Evolutionary conservation across 2,113 vertebrate species (phyloP), one percentile per base, ranked within the genome.

Genomic region (Felis chaus): DNA sequence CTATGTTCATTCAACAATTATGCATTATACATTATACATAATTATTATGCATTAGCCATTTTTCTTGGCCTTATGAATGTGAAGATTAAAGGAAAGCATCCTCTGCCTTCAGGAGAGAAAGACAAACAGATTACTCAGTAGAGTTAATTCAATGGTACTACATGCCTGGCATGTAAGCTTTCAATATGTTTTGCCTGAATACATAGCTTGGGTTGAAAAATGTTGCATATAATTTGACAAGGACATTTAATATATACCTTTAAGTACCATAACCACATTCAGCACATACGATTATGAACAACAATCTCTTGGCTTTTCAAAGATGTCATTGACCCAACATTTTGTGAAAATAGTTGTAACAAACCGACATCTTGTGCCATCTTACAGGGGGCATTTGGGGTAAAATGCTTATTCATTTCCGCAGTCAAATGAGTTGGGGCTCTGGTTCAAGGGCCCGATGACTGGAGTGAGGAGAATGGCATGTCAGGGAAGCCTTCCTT

Each of bases 241-340:
- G 80, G 69, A 94, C 63, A 88, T 95, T 97, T 98, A 96, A 94
- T 61, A n/a, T 85, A 74, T 96, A 91, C 87, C 94, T 97, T 95
- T 89, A 97, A 97, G 92, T 95, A 95, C 73, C 84, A 82, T 78
- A 81, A 71, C 65, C 69, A 94, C 74, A 86, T 73, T 91, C 82
- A 95, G 81, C 76, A 95, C 73, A 82, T 92, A 96, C 31, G 31
- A 65, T 61, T 92, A 96, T 11, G 29, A 85, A 94, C 74, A 66
- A 95, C 92, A 95, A 88, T 87, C 86, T 97, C 92, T 91, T 91
- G 93, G 96, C 84, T 97, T 96, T 97, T 96, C 87, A 85, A 65
- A 97, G 95, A 95, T 97, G 81, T 45, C 92, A 95, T 57, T 96
- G 97, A 85, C 63, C 92, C 95, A 97, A 97, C 76, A 78, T 91